Base-by-base conservation (phyloP, 92 coral and sea anemone genomes). In the Pocillopora meandrina region DNA sequence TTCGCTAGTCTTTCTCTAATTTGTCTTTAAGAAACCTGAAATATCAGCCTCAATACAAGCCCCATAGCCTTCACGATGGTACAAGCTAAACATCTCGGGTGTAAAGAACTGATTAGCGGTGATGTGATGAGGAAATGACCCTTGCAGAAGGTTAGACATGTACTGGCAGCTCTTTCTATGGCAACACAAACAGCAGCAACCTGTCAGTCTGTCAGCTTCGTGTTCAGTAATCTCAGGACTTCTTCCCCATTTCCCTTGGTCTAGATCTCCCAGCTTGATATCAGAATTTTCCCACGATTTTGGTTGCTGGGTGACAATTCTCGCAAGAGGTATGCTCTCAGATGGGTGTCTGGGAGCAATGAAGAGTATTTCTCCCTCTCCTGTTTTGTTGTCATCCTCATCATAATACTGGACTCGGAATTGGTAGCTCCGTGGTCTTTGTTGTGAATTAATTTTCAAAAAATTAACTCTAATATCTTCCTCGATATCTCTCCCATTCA, bases 401-500 rank as follows among this genome's bases (percentile, higher is more conserved):
- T 79, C 83, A 52, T 56, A 79, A 64, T 79, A 79, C 31, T 21
- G 65, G 31, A 79, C 83, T 79, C 18, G 16, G 58, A 80, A 80
- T 66, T 12, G 19, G 26, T 68, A 80, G 65, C 49, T 60, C 35
- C 84, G 56, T 69, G 66, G 76, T 20, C 79, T 75, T 57, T 57
- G 65, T 57, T 21, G 10, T 6, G 47, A 56, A 47, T 75, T 75
- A 3, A 33, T 16, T 12, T 75, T 75, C 49, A 59, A 57, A 23
- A 75, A 61, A 19, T 75, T 59, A 2, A 61, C 79, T 14, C 63
- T 75, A 52, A 61, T 75, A 33, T 58, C 64, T 36, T 78, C 72
- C 4, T 60, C 64, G 12, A 95, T 82, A 65, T 95, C 98, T 2
- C 98, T 91, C 21, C 98, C 98, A 49, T 84, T 77, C 26, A 85